Evolutionary conservation across 2,797 vertebrate species (phyloP).

Genomic region (Xiphophorus birchmanni): DNA sequence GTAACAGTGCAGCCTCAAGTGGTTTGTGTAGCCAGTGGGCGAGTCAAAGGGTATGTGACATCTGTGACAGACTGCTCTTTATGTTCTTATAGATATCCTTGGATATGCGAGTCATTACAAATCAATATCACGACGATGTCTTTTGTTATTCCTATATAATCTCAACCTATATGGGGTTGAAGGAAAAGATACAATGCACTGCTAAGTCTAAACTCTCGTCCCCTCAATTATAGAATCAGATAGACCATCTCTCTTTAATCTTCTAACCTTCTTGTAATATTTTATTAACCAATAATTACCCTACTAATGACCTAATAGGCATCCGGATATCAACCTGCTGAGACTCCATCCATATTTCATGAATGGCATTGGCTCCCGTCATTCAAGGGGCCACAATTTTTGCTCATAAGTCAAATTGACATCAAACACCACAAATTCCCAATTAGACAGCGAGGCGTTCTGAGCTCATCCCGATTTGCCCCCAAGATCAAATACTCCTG

Average conservation of each 20-base stretch:
- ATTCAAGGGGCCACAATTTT: slow-evolving; percentile 11
- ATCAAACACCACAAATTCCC: slow-evolving; percentile 72
- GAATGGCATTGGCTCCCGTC: slow-evolving; percentile 43
- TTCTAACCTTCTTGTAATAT: slow-evolving; percentile 44
- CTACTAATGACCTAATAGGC: slow-evolving; percentile 58
- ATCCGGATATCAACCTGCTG: slow-evolving; percentile 39
- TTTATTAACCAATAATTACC: slow-evolving; percentile 69
- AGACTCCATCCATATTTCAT: slow-evolving; percentile 80
- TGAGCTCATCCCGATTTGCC: slow-evolving; percentile 67
- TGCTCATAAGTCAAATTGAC: slow-evolving; percentile 50
- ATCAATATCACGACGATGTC: slow-evolving; percentile 2
- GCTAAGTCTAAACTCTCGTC: slow-evolving; percentile 29
- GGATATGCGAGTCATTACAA: slow-evolving; percentile 15
- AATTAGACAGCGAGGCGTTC: slow-evolving; percentile 69
- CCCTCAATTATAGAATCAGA: slow-evolving; percentile 53
- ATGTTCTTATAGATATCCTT: slow-evolving; percentile 10
- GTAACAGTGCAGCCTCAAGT: slow-evolving; percentile 46
- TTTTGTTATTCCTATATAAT: slow-evolving; percentile 3
- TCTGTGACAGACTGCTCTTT: slow-evolving; percentile 26
- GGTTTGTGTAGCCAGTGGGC: slow-evolving; percentile 3
- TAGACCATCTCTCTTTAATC: slow-evolving; percentile 53
- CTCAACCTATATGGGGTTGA: slow-evolving; percentile 21
- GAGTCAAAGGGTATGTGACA: slow-evolving; percentile 26
- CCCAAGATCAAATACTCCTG: slow-evolving; percentile 69
- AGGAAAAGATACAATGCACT: not conserved